A percentile compares a stretch with the other conserved stretches of the same genome.
Conservation (phyloP, 1,140 invertebrate species). For the Pseudachorutes palmiensis region DNA sequence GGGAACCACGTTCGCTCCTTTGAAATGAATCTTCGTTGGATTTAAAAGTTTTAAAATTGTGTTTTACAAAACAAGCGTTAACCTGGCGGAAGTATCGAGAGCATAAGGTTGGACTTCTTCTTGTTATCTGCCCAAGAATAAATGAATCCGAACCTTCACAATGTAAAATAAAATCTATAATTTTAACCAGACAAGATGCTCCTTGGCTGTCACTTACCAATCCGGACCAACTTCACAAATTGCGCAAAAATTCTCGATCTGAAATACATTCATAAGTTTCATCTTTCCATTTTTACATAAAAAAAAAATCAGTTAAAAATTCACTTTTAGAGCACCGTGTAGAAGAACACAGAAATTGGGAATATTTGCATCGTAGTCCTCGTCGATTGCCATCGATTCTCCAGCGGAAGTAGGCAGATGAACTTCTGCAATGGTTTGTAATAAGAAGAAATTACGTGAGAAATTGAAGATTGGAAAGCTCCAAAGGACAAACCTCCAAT, state of each 20-base stretch:
- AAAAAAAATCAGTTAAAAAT: constrained; percentile 16
- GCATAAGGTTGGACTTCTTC: constrained; percentile 90
- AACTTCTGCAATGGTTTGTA: not conserved
- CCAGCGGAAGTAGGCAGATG: not conserved
- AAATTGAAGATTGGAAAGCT: too few species aligned
- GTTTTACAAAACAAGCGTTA: constrained; percentile 22
- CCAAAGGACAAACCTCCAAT: not conserved
- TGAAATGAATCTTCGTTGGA: constrained; percentile 18
- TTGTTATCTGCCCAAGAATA: constrained; percentile 90
- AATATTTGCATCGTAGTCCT: constrained; percentile 67
- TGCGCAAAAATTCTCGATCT: constrained; percentile 73
- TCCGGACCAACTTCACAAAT: constrained; percentile 67
- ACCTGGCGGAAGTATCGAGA: constrained; percentile 77
- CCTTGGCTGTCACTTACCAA: constrained; percentile 56
- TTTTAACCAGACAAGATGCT: not conserved
- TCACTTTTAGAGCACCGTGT: constrained; percentile 85
- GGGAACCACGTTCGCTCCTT: constrained; percentile 61
- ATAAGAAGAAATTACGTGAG: not conserved
- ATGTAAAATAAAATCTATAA: not conserved
- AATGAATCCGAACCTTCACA: constrained; percentile 58
- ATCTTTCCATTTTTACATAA: constrained; percentile 13
- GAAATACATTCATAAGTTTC: constrained; percentile 29
- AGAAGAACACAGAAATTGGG: constrained; percentile 88
- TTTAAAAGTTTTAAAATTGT: constrained; percentile 1
- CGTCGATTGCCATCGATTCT: constrained; percentile 39